Conservation (phyloP, 2,888 invertebrate genomes). For the Drosophila cognata region DNA sequence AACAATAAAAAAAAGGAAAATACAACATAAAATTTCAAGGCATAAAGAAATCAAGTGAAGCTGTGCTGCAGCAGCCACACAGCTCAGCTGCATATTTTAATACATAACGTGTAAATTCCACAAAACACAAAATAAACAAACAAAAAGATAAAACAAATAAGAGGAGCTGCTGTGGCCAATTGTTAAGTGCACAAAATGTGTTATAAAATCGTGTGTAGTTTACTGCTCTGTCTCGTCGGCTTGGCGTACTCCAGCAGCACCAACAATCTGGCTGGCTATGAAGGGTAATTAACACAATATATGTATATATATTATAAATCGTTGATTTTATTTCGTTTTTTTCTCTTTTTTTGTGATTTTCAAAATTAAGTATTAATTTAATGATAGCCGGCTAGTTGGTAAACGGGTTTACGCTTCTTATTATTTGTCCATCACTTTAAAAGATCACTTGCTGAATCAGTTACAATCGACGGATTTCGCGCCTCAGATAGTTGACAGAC, state of each 20-base stretch:
- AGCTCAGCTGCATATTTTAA: constrained; percentile 69
- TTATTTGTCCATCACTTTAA: not conserved
- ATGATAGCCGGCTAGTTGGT: constrained; percentile 27
- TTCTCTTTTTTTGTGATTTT: not conserved
- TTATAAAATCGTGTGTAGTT: constrained; percentile 68
- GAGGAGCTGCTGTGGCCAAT: constrained; percentile 30
- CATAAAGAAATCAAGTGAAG: constrained; percentile 43
- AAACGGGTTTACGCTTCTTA: constrained; percentile 53
- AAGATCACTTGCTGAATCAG: not conserved
- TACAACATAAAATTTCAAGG: constrained; percentile 16
- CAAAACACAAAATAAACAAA: constrained; percentile 6
- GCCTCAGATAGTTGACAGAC: constrained; percentile 15
- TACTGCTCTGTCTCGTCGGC: constrained; percentile 54
- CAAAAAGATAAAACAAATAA: constrained; percentile 28
- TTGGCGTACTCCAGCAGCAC: constrained; percentile 50
- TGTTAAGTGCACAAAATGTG: constrained; percentile 53
- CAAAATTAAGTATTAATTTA: constrained; percentile 15
- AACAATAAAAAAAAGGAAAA: constrained; percentile 21
- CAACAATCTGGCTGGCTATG: constrained; percentile 79
- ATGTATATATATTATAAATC: constrained; percentile 28
- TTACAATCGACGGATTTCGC: not conserved
- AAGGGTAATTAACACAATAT: constrained; percentile 74
- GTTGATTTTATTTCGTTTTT: constrained; percentile 29
- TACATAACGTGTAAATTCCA: constrained; percentile 56
- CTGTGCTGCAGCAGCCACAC: constrained; percentile 32